Percentiles rank a stretch among this genome's conserved stretches.
Evolutionary conservation across 2,888 invertebrate genomes (phyloP).

Genomic region (Folsomia manolachei): DNA sequence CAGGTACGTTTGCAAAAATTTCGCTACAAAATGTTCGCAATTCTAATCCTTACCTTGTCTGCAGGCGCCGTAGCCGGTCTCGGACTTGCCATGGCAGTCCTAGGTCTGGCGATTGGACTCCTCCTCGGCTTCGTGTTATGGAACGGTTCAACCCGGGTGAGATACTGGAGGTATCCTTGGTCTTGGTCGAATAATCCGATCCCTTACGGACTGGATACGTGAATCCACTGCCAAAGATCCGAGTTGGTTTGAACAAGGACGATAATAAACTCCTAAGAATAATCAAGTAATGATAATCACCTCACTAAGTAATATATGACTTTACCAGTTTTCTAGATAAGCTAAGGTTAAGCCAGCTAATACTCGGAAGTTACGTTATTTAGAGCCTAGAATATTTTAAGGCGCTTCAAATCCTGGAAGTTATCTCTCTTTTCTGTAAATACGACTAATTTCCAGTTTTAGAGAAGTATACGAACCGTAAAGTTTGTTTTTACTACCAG

Average conservation of each 20-base stretch:
- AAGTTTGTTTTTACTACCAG: no score
- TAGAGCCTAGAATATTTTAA: no score
- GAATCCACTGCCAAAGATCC: background rate
- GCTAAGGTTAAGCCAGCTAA: no score
- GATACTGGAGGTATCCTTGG: conserved; percentile 50
- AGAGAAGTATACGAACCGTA: no score
- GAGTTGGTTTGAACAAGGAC: background rate
- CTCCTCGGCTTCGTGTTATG: conserved; percentile 53
- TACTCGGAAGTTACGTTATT: no score
- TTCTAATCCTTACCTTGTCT: conserved; percentile 15
- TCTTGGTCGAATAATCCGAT: conserved; percentile 44
- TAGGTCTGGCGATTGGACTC: conserved; percentile 53
- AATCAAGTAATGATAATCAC: background rate
- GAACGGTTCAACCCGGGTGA: conserved; percentile 52
- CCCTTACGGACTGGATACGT: conserved; percentile 48
- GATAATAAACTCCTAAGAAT: background rate
- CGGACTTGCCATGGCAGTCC: conserved; percentile 54
- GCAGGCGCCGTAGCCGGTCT: conserved; percentile 54
- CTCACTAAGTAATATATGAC: no score
- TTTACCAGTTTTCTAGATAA: no score
- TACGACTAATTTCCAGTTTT: no score
- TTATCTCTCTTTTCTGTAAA: no score
- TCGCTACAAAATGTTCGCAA: background rate
- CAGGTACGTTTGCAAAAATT: conserved; percentile 43
- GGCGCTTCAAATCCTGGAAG: no score